Evolutionary conservation across 23 tunicate genomes (phyloP), one percentile per base, ranked within the genome.

Genomic region (Clavelina lepadiformis): DNA sequence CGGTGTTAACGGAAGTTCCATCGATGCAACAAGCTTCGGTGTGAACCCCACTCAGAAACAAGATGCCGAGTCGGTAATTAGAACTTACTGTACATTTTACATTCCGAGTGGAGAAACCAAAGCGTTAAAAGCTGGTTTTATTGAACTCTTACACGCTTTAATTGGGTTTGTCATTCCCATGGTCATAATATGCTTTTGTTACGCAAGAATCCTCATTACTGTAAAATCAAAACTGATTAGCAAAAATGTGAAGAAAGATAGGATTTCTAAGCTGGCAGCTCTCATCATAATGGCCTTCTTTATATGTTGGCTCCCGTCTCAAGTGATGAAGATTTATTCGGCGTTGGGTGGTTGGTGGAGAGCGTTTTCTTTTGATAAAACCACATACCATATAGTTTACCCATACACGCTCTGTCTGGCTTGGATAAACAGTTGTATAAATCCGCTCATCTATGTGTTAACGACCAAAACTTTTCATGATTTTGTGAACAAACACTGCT

Each of bases 401-500:
- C 95, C 95, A 5, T 71, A 65, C 62, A 71, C 60, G 23, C 38
- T 86, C 11, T 77, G 83, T 41, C 61, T 86, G 63, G 95, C 95
- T 18, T 86, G 78, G 47, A 78, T 85, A 35, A 86, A 86, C 76
- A 86, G 95, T 62, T 86, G 85, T 34, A 72, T 86, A 38, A 86
- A 86, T 50, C 95, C 95, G 21, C 50, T 86, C 31, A 79, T 78
- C 30, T 86, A 86, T 71, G 95, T 85, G 5, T 86, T 86, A 47
- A 86, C 95, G 3, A 67, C 95, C 31, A 86, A 85, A 1, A 86
- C 77, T 34, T 86, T 86, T 63, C 82, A 86, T 64, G 82, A 86
- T 25, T 77, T 77, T 64, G 56, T 86, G 44, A 71, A 80, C 46
- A 85, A 86, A 11, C 67, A 77, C 33, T 86, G 95, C 53, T 57